These are phyloP conservation scores for Ophion ventricosus DNA, from an alignment of 2,888 invertebrate species.

Conservation along the genomic window DNA sequence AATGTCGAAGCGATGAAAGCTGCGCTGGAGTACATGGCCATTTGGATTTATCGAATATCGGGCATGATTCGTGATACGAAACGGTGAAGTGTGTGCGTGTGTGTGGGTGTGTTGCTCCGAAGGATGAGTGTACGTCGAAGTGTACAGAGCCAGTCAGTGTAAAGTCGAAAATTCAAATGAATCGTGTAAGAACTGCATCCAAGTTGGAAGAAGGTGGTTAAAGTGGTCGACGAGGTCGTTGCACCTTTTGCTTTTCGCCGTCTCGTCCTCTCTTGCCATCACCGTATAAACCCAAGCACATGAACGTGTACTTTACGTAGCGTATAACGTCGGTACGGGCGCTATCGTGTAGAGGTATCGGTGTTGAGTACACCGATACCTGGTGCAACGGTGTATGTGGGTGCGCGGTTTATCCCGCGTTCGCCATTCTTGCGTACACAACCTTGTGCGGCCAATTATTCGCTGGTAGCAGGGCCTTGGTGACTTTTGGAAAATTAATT, in stretches of 20 bases:
- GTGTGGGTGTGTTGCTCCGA: background rate
- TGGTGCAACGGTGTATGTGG: conserved; percentile 41
- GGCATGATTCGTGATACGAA: background rate
- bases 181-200: background rate
- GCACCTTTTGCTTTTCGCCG: conserved; percentile 57
- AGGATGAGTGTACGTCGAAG: background rate
- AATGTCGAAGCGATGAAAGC: background rate
- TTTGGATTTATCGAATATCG: conserved; percentile 15
- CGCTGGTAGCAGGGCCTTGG: conserved; percentile 6
- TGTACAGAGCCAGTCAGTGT: background rate
- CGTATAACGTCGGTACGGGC: conserved; percentile 10
- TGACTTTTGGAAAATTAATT: conserved; percentile 7
- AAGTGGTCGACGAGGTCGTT: conserved; percentile 57
- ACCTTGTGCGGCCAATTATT: conserved; percentile 58
- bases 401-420: conserved; percentile 56
- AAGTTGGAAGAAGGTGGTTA: conserved; percentile 10
- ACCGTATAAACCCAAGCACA: conserved; percentile 24
- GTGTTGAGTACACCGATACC: conserved; percentile 38
- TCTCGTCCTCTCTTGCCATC: conserved; percentile 53
- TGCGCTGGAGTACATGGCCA: background rate
- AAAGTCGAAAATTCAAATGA: background rate
- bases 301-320: conserved; percentile 18
- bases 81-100: background rate
- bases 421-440: conserved; percentile 28
- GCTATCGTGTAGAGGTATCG: conserved; percentile 60